Evolutionary conservation across 2,797 vertebrate genomes (phyloP).

Genomic region (Sylvilagus floridanus): DNA sequence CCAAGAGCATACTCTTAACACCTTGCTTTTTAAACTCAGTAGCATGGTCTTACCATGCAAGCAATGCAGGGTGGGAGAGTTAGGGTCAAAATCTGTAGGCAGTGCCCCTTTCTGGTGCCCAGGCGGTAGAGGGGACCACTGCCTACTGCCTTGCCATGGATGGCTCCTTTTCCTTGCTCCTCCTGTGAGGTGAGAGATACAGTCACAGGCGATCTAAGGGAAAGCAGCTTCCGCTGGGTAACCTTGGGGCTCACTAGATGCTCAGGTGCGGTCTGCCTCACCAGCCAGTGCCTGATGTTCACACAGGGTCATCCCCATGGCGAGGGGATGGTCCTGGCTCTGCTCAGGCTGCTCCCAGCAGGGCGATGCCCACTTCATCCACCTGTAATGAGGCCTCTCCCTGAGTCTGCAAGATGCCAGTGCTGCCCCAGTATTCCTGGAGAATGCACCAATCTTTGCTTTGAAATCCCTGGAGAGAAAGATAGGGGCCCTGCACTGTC

Average conservation of each 20-base stretch:
- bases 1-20: neutral
- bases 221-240: slow-evolving; percentile 79
- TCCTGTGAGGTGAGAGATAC: slow-evolving; percentile 79
- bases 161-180: slow-evolving; percentile 81
- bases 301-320: neutral
- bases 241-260: slow-evolving; percentile 70
- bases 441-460: slow-evolving; percentile 86
- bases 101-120: neutral
- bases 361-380: slow-evolving; percentile 80
- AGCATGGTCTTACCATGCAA: neutral
- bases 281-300: slow-evolving; percentile 6
- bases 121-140: neutral
- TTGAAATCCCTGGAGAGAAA: slow-evolving; percentile 83
- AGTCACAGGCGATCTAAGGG: slow-evolving; percentile 82
- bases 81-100: slow-evolving; percentile 45
- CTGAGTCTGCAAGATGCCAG: slow-evolving; percentile 86
- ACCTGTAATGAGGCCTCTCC: slow-evolving; percentile 85
- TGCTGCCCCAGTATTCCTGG: slow-evolving; percentile 77
- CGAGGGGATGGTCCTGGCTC: neutral
- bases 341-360: slow-evolving; percentile 79
- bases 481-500: slow-evolving; percentile 68
- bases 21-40: neutral
- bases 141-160: slow-evolving; percentile 69
- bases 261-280: neutral
- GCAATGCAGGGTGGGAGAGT: neutral